These are phyloP conservation scores for Volucella inflata DNA, from an alignment of 2,888 invertebrate species.

Conservation along the genomic window DNA sequence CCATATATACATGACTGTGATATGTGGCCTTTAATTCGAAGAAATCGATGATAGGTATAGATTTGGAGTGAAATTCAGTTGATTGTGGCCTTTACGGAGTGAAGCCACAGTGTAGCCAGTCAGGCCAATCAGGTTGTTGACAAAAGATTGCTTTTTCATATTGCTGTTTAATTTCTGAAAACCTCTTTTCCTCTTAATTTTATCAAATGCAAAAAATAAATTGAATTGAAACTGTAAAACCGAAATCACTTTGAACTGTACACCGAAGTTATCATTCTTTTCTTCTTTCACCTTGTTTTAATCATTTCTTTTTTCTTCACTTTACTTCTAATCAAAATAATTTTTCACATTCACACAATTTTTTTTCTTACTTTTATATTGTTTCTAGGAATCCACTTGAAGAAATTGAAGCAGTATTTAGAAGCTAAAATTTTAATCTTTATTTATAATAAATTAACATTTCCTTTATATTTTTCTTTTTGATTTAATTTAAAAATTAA, in stretches of 20 bases:
- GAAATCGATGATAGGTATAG: no score
- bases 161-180: no score
- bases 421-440: conserved; percentile 80
- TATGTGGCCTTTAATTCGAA: no score
- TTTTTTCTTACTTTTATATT: conserved; percentile 76
- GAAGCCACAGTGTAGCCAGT: no score
- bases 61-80: no score
- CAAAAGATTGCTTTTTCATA: no score
- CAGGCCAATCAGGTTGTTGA: no score
- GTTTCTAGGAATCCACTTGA: conserved; percentile 83
- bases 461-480: conserved; percentile 20
- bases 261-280: conserved; percentile 45
- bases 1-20: no score
- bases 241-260: not conserved
- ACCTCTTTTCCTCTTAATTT: no score
- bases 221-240: conserved; percentile 12
- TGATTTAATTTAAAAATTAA: conserved; percentile 31
- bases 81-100: no score
- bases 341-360: conserved; percentile 68
- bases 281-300: conserved; percentile 59
- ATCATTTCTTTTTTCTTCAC: conserved; percentile 75
- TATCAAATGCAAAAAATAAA: no score
- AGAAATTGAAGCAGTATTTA: conserved; percentile 84
- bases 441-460: conserved; percentile 45
- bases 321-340: conserved; percentile 44